Conservation (phyloP, 64 coral and sea anemone species). For the Platygyra sinensis region DNA sequence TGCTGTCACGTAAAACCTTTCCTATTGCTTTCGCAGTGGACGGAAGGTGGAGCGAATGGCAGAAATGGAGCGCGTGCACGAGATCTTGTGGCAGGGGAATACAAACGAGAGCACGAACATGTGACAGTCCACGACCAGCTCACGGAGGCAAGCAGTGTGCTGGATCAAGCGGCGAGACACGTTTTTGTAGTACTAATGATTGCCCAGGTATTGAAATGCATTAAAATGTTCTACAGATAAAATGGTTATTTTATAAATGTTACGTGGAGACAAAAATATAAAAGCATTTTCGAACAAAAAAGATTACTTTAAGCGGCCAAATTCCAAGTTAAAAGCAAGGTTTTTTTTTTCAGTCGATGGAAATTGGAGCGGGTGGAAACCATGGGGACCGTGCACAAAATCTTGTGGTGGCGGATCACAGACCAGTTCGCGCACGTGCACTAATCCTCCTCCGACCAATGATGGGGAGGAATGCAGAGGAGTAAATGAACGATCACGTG, state of each 20-base stretch:
- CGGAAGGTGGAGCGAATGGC: constrained; percentile 39
- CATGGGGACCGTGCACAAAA: constrained; percentile 15
- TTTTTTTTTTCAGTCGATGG: constrained; percentile 25
- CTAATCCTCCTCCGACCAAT: constrained; percentile 35
- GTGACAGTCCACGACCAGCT: constrained; percentile 33
- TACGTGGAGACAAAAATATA: too few relatives aligned
- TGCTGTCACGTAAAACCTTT: neutral
- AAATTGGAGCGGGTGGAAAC: constrained; percentile 13
- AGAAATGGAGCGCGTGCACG: constrained; percentile 6
- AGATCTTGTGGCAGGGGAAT: constrained; percentile 38
- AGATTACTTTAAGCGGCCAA: too few relatives aligned
- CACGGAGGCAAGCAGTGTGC: constrained; percentile 36
- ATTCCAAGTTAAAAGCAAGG: too few relatives aligned
- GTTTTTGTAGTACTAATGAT: constrained; percentile 20
- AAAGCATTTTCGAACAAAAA: neutral
- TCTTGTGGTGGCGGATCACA: constrained; percentile 44
- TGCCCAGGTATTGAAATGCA: constrained; percentile 26
- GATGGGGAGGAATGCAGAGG: constrained; percentile 34
- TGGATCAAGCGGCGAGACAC: constrained; percentile 5
- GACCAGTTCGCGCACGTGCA: constrained; percentile 43
- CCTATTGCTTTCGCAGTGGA: constrained; percentile 11
- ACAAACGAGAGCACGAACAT: constrained; percentile 29
- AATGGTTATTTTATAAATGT: too few relatives aligned
- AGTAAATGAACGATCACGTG: neutral
- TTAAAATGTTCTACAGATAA: too few relatives aligned